Conservation (phyloP, 2,113 vertebrate genomes). For the Carlito syrichta region DNA sequence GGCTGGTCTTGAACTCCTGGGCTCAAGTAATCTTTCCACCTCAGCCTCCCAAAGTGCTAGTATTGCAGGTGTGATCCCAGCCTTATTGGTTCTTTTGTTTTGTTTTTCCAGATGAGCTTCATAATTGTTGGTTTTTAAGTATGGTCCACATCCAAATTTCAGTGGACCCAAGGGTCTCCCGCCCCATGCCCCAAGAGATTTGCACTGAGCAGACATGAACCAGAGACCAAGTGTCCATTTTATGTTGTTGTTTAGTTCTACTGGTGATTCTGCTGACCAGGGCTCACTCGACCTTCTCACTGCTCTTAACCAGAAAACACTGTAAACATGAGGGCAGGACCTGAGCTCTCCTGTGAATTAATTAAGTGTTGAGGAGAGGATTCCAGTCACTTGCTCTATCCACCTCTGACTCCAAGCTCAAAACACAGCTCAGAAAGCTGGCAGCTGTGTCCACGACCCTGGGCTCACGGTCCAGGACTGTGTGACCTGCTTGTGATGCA, state of each 20-base stretch:
- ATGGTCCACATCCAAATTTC: neutral
- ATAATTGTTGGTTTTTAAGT: neutral
- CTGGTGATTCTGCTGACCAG: neutral
- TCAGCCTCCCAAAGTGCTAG: too few relatives aligned
- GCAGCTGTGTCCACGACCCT: neutral
- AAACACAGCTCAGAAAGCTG: neutral
- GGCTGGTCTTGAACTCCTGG: too few relatives aligned
- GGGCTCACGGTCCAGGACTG: neutral
- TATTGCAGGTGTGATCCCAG: too few relatives aligned
- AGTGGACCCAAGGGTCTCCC: neutral
- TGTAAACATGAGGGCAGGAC: fast-evolving
- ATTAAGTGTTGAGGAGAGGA: neutral
- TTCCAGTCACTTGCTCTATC: neutral
- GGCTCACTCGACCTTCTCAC: neutral
- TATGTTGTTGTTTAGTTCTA: neutral
- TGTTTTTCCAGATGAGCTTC: too few relatives aligned
- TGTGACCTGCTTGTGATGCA: neutral
- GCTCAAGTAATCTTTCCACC: too few relatives aligned
- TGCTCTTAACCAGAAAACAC: neutral
- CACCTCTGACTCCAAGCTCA: neutral
- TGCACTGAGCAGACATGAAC: neutral
- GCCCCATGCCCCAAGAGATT: fast-evolving
- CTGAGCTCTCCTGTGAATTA: neutral
- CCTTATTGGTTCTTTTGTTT: too few relatives aligned
- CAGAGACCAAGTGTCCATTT: neutral